These are phyloP conservation scores for Cosmia trapezina DNA, from an alignment of 2,888 invertebrate species.

Conservation along the genomic window DNA sequence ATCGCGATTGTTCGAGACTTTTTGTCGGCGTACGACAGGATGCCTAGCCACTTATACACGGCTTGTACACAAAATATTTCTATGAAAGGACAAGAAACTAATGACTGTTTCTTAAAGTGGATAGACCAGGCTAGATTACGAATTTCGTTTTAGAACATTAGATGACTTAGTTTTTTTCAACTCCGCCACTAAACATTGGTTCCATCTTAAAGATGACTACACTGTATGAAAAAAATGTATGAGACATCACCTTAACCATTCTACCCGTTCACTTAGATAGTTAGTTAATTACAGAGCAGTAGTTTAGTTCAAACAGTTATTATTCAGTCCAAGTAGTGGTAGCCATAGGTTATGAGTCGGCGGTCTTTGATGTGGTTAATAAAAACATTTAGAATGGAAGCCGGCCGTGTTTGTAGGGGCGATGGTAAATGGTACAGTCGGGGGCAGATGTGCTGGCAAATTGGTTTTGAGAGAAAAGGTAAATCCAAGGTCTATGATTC, in stretches of 20 bases:
- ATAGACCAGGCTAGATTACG: no score
- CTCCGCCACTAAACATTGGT: background rate
- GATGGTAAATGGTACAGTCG: slow-evolving; percentile 56
- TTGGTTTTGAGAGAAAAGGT: no score
- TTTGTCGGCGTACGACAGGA: no score
- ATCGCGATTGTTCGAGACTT: no score
- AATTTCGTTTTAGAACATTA: no score
- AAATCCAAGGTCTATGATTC: no score
- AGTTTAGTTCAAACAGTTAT: slow-evolving; percentile 54
- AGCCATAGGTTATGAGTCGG: slow-evolving; percentile 52
- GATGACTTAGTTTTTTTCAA: no score
- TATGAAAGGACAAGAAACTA: no score
- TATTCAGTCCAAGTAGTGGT: slow-evolving; percentile 50
- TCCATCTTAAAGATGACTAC: background rate
- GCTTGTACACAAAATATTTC: no score
- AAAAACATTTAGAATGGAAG: slow-evolving; percentile 61
- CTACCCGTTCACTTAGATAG: slow-evolving; percentile 28
- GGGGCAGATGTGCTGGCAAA: background rate
- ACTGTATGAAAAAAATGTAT: background rate
- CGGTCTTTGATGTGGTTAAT: slow-evolving; percentile 52
- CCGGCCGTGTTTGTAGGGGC: slow-evolving; percentile 41
- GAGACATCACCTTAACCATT: slow-evolving; percentile 7
- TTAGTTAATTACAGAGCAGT: slow-evolving; percentile 27
- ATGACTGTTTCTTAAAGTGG: no score
- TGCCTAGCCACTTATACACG: no score